Evolutionary conservation across 2,113 vertebrate genomes (phyloP).

Genomic region (Rhabdomys dilectus): DNA sequence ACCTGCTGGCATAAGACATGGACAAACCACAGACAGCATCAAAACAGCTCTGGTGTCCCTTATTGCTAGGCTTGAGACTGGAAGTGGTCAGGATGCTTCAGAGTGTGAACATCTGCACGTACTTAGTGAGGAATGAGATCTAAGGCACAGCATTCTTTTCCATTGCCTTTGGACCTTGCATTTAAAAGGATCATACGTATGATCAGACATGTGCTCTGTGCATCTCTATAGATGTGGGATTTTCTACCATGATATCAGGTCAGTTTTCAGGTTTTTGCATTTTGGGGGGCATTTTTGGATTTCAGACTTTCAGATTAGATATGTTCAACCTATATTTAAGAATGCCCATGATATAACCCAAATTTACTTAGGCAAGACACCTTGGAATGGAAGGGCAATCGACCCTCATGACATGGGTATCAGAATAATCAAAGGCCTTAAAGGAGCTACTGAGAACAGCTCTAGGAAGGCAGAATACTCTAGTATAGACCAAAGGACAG

Average conservation of each 20-base stretch:
- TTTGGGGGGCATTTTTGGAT: neutral
- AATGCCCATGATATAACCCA: neutral
- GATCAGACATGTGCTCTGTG: neutral
- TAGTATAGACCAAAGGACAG: neutral
- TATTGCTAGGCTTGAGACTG: neutral
- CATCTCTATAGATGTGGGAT: neutral
- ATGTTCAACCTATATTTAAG: neutral
- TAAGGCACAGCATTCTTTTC: neutral
- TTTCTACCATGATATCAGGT: neutral
- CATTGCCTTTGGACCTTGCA: neutral
- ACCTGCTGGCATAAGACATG: neutral
- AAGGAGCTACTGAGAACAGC: neutral
- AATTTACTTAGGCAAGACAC: conserved; percentile 50
- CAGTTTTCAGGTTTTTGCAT: neutral
- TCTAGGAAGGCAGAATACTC: neutral
- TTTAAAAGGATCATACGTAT: neutral
- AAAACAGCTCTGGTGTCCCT: neutral
- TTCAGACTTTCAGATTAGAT: neutral
- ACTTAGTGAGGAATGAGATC: neutral
- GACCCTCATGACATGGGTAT: neutral
- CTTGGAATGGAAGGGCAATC: neutral
- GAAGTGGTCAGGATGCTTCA: neutral
- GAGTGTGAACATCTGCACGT: neutral
- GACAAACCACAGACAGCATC: neutral
- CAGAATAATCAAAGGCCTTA: conserved; percentile 10